phyloP scores from a whole-genome alignment of 2,888 invertebrate genomes.

The Cephus nigrinus region DNA sequence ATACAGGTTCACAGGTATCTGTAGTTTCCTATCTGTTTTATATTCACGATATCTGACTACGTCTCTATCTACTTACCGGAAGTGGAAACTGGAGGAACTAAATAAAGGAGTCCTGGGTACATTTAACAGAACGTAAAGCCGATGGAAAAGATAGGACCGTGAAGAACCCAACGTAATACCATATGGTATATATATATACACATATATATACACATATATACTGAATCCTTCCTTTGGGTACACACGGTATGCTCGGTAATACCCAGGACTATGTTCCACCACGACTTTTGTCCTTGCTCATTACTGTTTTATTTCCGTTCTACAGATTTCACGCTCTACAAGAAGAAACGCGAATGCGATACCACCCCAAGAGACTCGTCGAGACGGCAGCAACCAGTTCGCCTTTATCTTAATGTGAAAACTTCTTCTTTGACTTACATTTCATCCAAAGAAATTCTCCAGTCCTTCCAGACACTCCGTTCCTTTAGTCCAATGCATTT shows the following conservation, averaged over 20 bases:
- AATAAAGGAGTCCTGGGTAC: constrained; percentile 1
- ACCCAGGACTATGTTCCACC: neutral
- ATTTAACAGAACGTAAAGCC: constrained; percentile 9
- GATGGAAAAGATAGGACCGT: neutral
- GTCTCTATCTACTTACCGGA: constrained; percentile 7
- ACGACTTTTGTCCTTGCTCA: constrained; percentile 1
- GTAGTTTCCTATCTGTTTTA: neutral
- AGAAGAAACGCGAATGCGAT: neutral
- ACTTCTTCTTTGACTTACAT: constrained; percentile 30
- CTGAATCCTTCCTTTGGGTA: neutral
- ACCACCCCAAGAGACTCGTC: neutral
- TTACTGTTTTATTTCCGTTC: neutral
- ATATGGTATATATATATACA: constrained; percentile 23
- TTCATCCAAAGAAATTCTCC: neutral
- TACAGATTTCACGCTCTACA: neutral
- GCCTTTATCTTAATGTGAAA: constrained; percentile 32
- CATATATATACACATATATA: constrained; percentile 31
- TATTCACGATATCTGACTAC: neutral
- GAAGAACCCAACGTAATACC: constrained; percentile 2
- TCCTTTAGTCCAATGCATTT: neutral
- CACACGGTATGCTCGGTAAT: neutral
- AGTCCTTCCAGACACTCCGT: neutral
- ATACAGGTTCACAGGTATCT: neutral
- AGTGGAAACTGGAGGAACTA: neutral
- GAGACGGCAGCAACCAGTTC: constrained; percentile 1